A percentile compares a stretch with the other conserved stretches of the same genome.
phyloP scores from a whole-genome alignment of 2,797 vertebrate species.

The Anomalospiza imberbis region DNA sequence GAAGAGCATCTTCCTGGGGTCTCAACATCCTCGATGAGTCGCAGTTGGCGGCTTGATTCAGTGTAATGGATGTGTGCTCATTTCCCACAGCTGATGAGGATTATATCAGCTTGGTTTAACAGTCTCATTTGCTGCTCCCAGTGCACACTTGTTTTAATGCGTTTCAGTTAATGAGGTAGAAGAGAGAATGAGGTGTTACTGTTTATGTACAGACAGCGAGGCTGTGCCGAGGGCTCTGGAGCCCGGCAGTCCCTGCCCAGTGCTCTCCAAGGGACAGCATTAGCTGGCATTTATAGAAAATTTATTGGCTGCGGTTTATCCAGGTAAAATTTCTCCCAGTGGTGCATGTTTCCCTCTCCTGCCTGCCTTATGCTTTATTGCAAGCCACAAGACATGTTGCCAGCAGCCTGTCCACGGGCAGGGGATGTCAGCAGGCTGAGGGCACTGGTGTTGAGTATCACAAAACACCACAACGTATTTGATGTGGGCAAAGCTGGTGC shows the following conservation, averaged over 20 bases:
- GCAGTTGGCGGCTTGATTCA: conserved; percentile 13
- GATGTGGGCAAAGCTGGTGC: not conserved
- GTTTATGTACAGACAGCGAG: conserved; percentile 68
- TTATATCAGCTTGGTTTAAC: conserved; percentile 79
- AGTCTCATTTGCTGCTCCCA: conserved; percentile 79
- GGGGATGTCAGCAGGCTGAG: not conserved
- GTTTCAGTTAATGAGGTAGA: conserved; percentile 80
- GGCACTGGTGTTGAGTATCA: rapidly evolving
- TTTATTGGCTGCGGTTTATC: conserved; percentile 35
- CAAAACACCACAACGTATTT: rapidly evolving
- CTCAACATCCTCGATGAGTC: not conserved
- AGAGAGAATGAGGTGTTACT: conserved; percentile 75
- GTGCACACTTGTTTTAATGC: conserved; percentile 78
- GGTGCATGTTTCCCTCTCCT: not conserved
- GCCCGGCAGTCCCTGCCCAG: conserved; percentile 27
- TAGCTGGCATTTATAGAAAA: conserved; percentile 45
- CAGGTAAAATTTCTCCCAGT: conserved; percentile 16
- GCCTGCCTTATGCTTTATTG: not conserved
- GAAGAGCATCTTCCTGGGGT: conserved; percentile 15
- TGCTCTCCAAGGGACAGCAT: conserved; percentile 36
- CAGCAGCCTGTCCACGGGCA: not conserved
- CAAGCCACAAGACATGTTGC: not conserved
- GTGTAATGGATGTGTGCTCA: conserved; percentile 63
- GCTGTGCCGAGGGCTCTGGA: conserved; percentile 28
- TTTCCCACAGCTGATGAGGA: conserved; percentile 77